Percentiles rank a stretch among this genome's conserved stretches.
Conservation (phyloP, 2,888 invertebrate genomes). For the Sinelater perroti region DNA sequence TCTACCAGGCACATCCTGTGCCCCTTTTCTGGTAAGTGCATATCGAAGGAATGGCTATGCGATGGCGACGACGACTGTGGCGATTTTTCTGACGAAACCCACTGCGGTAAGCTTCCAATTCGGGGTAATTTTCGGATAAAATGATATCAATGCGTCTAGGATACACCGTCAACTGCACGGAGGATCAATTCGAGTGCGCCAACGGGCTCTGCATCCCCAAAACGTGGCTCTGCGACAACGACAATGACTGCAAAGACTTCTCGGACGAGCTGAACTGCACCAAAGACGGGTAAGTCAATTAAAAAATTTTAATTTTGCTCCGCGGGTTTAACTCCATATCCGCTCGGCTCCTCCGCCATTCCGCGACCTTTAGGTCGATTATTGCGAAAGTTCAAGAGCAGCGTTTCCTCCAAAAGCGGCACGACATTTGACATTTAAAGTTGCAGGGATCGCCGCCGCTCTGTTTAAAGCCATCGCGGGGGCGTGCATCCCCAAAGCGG, state of each 20-base stretch:
- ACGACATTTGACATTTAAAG: conserved; percentile 17
- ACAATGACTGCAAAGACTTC: conserved; percentile 82
- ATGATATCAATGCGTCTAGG: conserved; percentile 49
- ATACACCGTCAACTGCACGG: conserved; percentile 68
- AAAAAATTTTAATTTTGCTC: background rate
- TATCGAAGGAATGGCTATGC: conserved; percentile 78
- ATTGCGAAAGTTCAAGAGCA: conserved; percentile 10
- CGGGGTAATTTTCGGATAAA: background rate
- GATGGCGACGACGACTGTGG: conserved; percentile 85
- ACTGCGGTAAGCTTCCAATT: conserved; percentile 67
- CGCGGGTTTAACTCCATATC: background rate
- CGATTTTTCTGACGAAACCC: conserved; percentile 82
- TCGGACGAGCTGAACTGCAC: conserved; percentile 82
- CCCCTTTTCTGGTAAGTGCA: conserved; percentile 77
- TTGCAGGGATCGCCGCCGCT: conserved; percentile 2
- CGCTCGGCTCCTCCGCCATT: background rate
- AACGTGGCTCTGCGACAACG: conserved; percentile 78
- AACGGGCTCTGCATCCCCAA: conserved; percentile 82
- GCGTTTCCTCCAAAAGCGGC: background rate
- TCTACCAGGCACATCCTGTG: conserved; percentile 70
- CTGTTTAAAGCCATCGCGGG: conserved; percentile 10
- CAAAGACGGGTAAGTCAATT: conserved; percentile 66
- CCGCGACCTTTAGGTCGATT: conserved; percentile 4
- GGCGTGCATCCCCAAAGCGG: conserved; percentile 10
- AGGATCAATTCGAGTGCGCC: conserved; percentile 77